Evolutionary conservation across 2,888 invertebrate species (phyloP), one percentile per base, ranked within the genome.

Genomic region (Spodoptera littoralis): DNA sequence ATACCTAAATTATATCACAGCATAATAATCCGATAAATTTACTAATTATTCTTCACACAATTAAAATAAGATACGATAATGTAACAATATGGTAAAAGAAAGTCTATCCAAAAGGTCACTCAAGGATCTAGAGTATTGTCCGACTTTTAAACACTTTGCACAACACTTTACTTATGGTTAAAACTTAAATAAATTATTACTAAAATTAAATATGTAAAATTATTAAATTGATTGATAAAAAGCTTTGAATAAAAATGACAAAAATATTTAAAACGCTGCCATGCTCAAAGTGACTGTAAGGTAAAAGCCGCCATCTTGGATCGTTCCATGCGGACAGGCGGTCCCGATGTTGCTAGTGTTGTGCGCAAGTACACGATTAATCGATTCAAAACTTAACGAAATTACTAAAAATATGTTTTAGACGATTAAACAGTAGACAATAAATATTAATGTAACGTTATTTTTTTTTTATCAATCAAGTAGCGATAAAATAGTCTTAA

Each of bases 41-140:
- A 79, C 74, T 71, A 77, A 65, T 73, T 77, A 81, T 84, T 82
- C 78, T 85, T 84, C 81, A 86, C 83, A 81, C 78, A 83, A 79
- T 67, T 82, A 77, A 79, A 80, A 73, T 81, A 81, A 77, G 73
- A 80, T 82, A 81, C 75, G 78, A 61, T 84, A 86, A 85, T 86
- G 88, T 85, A 86, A 86, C 92, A 93, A 93, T 93, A 92, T 91
- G 93, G 91, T 89, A 92, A 91, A 90, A 91, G 91, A 92, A 92
- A 91, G 91, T 92, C 84, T 83, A 89, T 84, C 83, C 87, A 88
- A 93, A 93, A 93, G 93, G 93, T 93, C 93, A 93, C 91, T 90
- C 92, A 91, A 92, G 91, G 92, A 92, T 93, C 90, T 90, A 91
- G 88, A 90, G 89, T 88, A 74, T 60, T 77, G 88, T 87, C 87